A percentile compares a stretch with the other conserved stretches of the same genome.
These are phyloP conservation scores for Brachyrhaphis roseni DNA, from an alignment of 2,797 vertebrate genomes.

Conservation along the genomic window DNA sequence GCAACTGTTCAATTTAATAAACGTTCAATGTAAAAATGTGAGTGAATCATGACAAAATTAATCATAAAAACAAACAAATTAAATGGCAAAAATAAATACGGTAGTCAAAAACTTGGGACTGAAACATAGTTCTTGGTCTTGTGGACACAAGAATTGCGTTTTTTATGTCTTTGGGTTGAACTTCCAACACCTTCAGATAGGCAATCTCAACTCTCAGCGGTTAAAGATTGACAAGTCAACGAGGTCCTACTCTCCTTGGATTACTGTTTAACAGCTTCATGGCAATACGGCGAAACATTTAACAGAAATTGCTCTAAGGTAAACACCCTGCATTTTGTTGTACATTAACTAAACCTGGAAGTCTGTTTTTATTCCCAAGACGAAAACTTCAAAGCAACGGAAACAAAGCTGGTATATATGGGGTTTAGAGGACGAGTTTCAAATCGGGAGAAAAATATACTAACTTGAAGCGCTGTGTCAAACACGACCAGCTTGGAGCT, in stretches of 20 bases:
- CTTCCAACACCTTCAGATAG: slow-evolving; percentile 32
- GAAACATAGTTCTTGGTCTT: neutral
- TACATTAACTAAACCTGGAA: slow-evolving; percentile 62
- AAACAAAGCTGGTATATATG: neutral
- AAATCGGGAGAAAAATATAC: slow-evolving; percentile 35
- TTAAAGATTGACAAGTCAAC: slow-evolving; percentile 69
- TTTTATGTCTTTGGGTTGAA: slow-evolving; percentile 8
- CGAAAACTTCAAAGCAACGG: neutral
- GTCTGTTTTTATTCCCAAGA: neutral
- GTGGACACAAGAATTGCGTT: neutral
- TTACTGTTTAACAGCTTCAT: slow-evolving; percentile 79
- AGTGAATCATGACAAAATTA: neutral
- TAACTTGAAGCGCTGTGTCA: slow-evolving; percentile 96
- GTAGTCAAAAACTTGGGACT: neutral
- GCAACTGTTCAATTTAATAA: neutral
- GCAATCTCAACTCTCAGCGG: slow-evolving; percentile 14
- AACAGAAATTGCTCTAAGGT: slow-evolving; percentile 35
- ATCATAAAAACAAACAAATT: neutral
- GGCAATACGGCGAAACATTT: slow-evolving; percentile 38
- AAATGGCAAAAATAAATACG: neutral
- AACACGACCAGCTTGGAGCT: slow-evolving; percentile 99
- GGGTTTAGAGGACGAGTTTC: neutral
- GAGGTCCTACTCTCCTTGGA: slow-evolving; percentile 28
- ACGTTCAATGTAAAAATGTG: neutral
- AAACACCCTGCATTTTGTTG: slow-evolving; percentile 34